These are phyloP conservation scores for Platygyra sinensis DNA, from an alignment of 64 coral and sea anemone species.

Conservation along the genomic window DNA sequence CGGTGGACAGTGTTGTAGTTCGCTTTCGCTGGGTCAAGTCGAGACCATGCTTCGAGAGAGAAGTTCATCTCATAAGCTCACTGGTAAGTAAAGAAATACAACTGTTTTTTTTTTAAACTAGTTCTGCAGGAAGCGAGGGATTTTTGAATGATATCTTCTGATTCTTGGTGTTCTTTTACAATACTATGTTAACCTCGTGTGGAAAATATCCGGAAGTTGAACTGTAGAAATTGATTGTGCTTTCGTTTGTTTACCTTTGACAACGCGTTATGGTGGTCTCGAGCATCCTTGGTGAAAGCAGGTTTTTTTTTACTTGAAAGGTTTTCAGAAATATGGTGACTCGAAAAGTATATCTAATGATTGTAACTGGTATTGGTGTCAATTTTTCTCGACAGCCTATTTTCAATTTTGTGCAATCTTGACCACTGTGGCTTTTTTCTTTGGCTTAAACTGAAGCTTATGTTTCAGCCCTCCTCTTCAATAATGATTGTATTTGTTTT, in stretches of 20 bases:
- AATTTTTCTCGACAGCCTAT: not conserved
- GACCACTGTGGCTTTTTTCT: not conserved
- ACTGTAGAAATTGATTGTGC: conserved; percentile 4
- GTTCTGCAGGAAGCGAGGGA: not conserved
- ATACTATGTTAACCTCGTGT: not conserved
- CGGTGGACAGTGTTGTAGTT: conserved; percentile 17
- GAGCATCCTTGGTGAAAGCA: not conserved
- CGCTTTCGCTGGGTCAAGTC: conserved; percentile 83
- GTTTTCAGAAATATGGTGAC: not conserved
- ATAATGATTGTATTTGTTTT: not conserved
- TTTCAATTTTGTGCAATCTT: not conserved
- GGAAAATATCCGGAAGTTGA: conserved; percentile 21
- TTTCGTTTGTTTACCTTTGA: conserved; percentile 32
- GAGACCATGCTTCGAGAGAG: conserved; percentile 65
- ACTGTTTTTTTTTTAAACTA: not conserved
- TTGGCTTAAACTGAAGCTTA: no score
- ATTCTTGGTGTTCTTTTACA: not conserved
- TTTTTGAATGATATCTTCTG: not conserved
- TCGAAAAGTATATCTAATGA: not conserved
- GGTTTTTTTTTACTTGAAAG: not conserved
- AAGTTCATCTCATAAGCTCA: conserved; percentile 73
- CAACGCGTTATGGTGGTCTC: not conserved
- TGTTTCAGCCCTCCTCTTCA: no score
- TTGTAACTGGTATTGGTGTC: not conserved
- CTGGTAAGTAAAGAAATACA: conserved; percentile 55